Conservation (phyloP, 2,113 vertebrate species). For the Callorhinus ursinus region DNA sequence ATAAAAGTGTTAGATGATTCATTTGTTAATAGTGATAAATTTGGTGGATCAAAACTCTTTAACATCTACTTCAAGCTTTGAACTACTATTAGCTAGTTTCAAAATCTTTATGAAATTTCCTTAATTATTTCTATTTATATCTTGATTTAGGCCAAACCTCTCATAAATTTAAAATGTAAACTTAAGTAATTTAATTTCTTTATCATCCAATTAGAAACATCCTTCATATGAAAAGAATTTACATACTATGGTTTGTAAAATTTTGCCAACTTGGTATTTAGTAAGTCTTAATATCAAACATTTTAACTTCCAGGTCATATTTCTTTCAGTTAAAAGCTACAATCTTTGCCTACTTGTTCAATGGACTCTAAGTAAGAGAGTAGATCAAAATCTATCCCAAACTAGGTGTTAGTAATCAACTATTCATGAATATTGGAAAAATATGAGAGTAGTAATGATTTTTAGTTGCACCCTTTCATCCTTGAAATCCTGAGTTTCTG, state of each 20-base stretch:
- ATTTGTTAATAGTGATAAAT: neutral
- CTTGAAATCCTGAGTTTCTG: neutral
- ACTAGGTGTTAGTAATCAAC: neutral
- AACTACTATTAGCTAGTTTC: neutral
- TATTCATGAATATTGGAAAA: neutral
- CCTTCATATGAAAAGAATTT: conserved; percentile 5
- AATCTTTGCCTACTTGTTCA: neutral
- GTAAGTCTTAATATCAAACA: neutral
- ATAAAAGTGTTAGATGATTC: neutral
- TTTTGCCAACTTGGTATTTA: neutral
- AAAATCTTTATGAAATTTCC: neutral
- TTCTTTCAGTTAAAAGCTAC: neutral
- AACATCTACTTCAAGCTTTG: neutral
- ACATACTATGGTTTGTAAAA: neutral
- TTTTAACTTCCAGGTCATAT: neutral
- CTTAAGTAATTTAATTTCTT: neutral
- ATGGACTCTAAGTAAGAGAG: neutral
- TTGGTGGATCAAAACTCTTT: neutral
- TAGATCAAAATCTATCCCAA: neutral
- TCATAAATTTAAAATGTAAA: neutral
- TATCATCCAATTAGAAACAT: neutral
- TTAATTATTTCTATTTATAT: neutral
- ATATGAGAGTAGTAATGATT: neutral
- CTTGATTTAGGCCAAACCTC: neutral
- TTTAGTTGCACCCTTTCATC: neutral